A percentile compares a stretch with the other conserved stretches of the same genome.
These are phyloP conservation scores for Polypterus bichir DNA, from an alignment of 2,113 vertebrate species.

Conservation along the genomic window DNA sequence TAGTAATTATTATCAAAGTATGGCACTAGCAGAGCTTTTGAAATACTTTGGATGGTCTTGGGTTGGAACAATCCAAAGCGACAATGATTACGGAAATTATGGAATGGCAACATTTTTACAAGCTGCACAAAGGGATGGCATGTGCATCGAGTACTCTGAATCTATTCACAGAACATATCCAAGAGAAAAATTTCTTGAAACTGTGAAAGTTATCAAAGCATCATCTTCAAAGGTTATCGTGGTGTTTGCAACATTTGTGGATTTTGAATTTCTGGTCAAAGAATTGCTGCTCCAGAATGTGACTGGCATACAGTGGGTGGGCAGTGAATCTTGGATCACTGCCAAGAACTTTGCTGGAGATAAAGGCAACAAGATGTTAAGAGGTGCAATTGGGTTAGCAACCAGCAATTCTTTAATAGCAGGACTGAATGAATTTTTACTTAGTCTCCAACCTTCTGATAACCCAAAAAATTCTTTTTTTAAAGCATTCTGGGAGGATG, in stretches of 20 bases:
- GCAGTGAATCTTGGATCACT: constrained; percentile 6
- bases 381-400: background rate
- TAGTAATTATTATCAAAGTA: no score
- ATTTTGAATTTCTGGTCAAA: background rate
- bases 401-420: background rate
- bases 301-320: constrained; percentile 6
- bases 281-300: constrained; percentile 9
- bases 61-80: background rate
- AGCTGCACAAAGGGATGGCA: background rate
- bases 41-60: no score
- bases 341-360: background rate
- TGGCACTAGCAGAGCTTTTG: no score
- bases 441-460: background rate
- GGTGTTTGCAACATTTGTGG: background rate
- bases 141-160: no score
- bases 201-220: background rate
- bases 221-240: constrained; percentile 1
- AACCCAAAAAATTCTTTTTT: background rate
- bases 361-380: background rate
- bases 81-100: background rate
- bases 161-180: no score
- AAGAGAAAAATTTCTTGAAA: background rate
- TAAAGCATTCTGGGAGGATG: constrained; percentile 1
- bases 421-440: constrained; percentile 1
- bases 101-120: background rate